Evolutionary conservation across 2,888 invertebrate species (phyloP), one percentile per base, ranked within the genome.

Genomic region (Rotaria magnacalcarata): DNA sequence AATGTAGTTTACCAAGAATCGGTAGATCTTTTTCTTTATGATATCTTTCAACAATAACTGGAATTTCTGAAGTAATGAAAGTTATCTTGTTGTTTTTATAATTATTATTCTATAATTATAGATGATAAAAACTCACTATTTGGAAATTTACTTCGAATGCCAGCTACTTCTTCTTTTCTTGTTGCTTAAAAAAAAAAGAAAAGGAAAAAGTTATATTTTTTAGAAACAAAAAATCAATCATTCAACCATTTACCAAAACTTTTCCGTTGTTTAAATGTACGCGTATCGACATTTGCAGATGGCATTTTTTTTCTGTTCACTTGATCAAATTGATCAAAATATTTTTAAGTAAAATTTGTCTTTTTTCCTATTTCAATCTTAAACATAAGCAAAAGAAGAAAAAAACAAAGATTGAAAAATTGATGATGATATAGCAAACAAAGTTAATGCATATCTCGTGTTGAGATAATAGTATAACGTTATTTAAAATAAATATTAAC

Each of bases 41-140:
- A 90, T 94, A 95, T 89, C 94, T 92, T 91, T 95, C 95, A 75
- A 96, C 94, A 89, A 96, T 94, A 87, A 96, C 93, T 94, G 95
- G 92, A n/a, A 89, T 87, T 47, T 87, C 95, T 67, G 34, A 19
- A 67, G 34, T 56, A 56, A 24, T 56, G 6, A 56, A 21, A 24
- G 24, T 34, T 34, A 34, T 34, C 2, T 34, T 34, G 34, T 34
- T 34, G 34, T 34, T 34, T 34, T 34, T 2, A 34, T 34, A 34
- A 67, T 34, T 34, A 16, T 34, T 34, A 67, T 67, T 19, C 4
- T 34, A 34, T 16, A 34, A 67, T 34, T 34, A 34, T 14, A 52
- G 16, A 16, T 50, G 16, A 3, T 52, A 34, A 41, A 19, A 34
- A 67, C 67, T 4, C 34, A 67, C 67, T 67, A 50, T 93, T 94